Evolutionary conservation across 2,797 vertebrate species (phyloP), one percentile per base, ranked within the genome.

Genomic region (Coregonus ussuriensis): DNA sequence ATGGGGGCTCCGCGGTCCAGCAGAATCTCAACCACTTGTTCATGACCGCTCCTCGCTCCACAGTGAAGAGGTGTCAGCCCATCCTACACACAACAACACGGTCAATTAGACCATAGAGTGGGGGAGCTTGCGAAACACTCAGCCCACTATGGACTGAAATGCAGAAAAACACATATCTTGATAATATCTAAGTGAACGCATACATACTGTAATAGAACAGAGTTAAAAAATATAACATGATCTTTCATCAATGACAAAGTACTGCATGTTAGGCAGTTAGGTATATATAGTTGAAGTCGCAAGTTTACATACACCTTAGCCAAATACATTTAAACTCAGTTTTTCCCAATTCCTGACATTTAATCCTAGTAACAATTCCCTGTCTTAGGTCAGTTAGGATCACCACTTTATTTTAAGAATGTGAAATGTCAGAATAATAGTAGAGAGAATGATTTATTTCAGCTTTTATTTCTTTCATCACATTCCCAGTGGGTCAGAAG

Each of bases 51-150:
- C 85, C 98, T 93, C 5, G 97, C 98, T 79, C 97, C 98, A 76
- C 98, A 99, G 91, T 99, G 98, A 80, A 99, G 95, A 0, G 98
- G 98, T 0, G 98, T 99, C 91, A 99, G 87, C n/a, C 98, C 98
- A 0, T 99, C 98, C 98, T 99, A 74, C 29, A 21, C 69, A 79
- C 84, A 31, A 79, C 74, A 31, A 85, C n/a, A 79, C 21, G 25
- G n/a, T 33, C 53, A 75, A 71, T 14, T 77, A 14, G 37, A 31
- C 25, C 21, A 75, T 14, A 78, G 2, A 59, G 29, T 25, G 52
- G 21, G 70, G 5, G 47, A 47, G 41, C 41, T 35, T 47, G 15
- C 7, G 70, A 4, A 21, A 54, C 9, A 33, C 0, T 35, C 25
- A 16, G 6, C 66, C 9, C 59, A 63, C 11, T 63, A 63, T 25